Base-by-base conservation (phyloP, 2,797 vertebrate species). In the Myotis planiceps region DNA sequence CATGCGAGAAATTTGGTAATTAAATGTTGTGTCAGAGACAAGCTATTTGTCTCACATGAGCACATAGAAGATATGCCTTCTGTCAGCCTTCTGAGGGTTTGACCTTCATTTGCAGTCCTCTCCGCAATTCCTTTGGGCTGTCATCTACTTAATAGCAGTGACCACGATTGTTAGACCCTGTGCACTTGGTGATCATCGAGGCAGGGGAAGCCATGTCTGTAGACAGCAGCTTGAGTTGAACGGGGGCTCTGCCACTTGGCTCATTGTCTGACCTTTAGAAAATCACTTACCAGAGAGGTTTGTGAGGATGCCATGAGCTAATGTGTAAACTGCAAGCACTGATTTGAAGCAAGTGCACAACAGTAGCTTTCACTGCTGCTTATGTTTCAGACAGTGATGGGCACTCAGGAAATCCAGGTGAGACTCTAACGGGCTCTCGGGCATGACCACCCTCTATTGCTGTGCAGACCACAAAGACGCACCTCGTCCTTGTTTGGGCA, bases 151-250 rank as follows among this genome's bases (percentile, higher is more conserved):
- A 13, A 5, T 0, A 71, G 32, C 18, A n/a, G 60, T 0, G n/a
- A 82, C 81, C 39, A 21, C 32, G 60, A 80, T 9, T 2, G 3
- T 2, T 25, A 78, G 81, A n/a, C 19, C 47, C 34, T 1, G 0
- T 0, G 4, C 2, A 16, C 16, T n/a, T 6, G 32, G n/a, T n/a
- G 27, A 45, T 25, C 29, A 10, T 9, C 7, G 5, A n/a, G 19
- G 14, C 16, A 37, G 4, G 34, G 5, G 49, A 55, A 53, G 23
- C 9, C 42, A 10, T 1, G 2, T 55, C 25, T 23, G 23, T 25
- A 4, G 27, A 39, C 29, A 27, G 53, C 10, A 13, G 60, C 21
- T 21, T 19, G 53, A 14, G 6, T 4, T 29, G 10, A 16, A 29
- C 0, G 21, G 32, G 25, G 2, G 5, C 18, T 68, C 76, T 18